Evolutionary conservation across 2,797 vertebrate species (phyloP), one percentile per base, ranked within the genome.

Genomic region (Gobio occitaniae): DNA sequence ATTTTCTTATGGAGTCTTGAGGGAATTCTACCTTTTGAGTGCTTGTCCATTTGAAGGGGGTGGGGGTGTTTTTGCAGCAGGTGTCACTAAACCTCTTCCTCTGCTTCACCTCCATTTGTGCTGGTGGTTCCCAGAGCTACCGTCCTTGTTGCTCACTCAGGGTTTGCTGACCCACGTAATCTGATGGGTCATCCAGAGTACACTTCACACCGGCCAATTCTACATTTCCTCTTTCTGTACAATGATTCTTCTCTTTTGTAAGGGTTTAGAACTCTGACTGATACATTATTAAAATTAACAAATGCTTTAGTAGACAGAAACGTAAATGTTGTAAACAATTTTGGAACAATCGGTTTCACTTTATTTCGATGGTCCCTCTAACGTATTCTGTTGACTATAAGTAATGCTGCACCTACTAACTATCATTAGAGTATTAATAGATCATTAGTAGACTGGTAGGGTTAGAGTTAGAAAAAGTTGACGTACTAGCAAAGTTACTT

Each of bases 81-180:
- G 92, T 91, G 91, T 93, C 92, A 91, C 93, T 92, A 93, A 92
- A 94, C 93, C 92, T 92, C 93, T 88, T 91, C 65, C 41, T 77
- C 77, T 78, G 65, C 89, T 89, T 91, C 89, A 93, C 91, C 91
- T 92, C 89, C 86, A 86, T 89, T 90, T 89, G 92, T 91, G 87
- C 85, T 87, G 83, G 80, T 88, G 87, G 89, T 89, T 93, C 92
- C 90, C 92, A 87, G 89, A 65, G 90, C 91, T 92, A 89, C 89
- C 89, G 92, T 90, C 90, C 87, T 72, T 86, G 90, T 93, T 93
- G 90, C 91, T 91, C 89, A 88, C 85, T 78, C 66, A 89, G 84
- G 87, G 90, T 86, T 84, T 88, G 48, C 56, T 93, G 93, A 94
- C 94, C 93, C 92, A 72, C 92, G 91, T 91, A 91, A 93, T 92